Conservation (phyloP, 2,113 vertebrate species). For the Sorex fumeus region DNA sequence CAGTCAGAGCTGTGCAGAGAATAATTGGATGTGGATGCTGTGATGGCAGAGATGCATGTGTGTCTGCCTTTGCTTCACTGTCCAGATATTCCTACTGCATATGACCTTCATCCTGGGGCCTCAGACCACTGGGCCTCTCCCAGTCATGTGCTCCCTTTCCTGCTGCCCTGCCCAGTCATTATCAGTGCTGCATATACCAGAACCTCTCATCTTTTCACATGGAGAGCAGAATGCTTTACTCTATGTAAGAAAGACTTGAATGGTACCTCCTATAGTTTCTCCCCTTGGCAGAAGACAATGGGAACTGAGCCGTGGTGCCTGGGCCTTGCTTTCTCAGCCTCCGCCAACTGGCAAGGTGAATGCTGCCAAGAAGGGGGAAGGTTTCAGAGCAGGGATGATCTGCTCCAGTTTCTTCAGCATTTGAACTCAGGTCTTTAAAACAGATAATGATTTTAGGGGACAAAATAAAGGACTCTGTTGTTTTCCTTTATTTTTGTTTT, state of each 20-base stretch:
- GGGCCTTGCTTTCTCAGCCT: too few relatives aligned
- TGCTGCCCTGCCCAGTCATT: background rate
- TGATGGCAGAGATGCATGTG: accelerated
- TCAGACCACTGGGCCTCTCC: too few relatives aligned
- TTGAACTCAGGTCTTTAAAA: background rate
- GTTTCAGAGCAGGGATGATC: background rate
- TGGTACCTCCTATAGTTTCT: too few relatives aligned
- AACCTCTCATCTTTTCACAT: background rate
- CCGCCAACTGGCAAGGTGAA: background rate
- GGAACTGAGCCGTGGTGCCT: too few relatives aligned
- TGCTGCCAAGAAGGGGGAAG: background rate
- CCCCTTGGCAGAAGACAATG: background rate
- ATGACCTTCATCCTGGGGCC: background rate
- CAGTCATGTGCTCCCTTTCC: background rate
- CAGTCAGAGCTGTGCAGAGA: too few relatives aligned
- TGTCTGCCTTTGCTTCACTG: background rate
- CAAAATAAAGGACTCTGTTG: background rate
- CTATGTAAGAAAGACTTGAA: too few relatives aligned
- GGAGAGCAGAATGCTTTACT: too few relatives aligned
- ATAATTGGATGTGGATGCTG: too few relatives aligned
- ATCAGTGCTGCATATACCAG: background rate
- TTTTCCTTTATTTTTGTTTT: too few relatives aligned
- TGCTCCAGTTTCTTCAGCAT: background rate
- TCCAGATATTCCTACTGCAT: background rate
- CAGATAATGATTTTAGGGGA: background rate